Evolutionary conservation across 2,888 invertebrate genomes (phyloP).

Genomic region (Arenicola marina): DNA sequence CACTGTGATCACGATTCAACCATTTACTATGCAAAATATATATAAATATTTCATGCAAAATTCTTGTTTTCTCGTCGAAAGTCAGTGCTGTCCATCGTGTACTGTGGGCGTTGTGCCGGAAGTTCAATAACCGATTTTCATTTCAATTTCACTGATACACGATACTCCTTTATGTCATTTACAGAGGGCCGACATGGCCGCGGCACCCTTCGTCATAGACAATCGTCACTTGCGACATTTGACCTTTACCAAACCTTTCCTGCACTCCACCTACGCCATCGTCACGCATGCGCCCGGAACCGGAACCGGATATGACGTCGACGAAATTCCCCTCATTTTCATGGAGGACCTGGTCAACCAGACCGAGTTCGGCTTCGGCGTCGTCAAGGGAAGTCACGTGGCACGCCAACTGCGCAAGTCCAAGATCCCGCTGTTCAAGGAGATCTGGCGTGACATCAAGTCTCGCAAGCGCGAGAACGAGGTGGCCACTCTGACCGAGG

Average conservation of each 20-base stretch:
- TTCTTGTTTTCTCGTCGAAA: no score
- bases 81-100: no score
- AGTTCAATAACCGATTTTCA: no score
- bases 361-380: constrained; percentile 13
- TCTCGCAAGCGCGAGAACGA: background rate
- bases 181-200: constrained; percentile 22
- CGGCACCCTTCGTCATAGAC: constrained; percentile 15
- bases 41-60: no score
- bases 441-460: background rate
- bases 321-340: background rate
- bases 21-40: no score
- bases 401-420: constrained; percentile 3
- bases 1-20: no score
- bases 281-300: constrained; percentile 9
- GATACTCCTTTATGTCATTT: constrained; percentile 1
- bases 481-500: constrained; percentile 8
- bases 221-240: background rate
- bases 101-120: no score
- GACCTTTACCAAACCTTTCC: constrained; percentile 20
- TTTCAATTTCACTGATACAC: no score
- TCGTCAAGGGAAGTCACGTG: constrained; percentile 8
- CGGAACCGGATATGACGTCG: background rate
- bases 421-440: background rate
- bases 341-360: constrained; percentile 23
- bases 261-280: constrained; percentile 22